Evolutionary conservation across 2,888 invertebrate species (phyloP).

Genomic region (Acanthococcus lagerstroemiae): DNA sequence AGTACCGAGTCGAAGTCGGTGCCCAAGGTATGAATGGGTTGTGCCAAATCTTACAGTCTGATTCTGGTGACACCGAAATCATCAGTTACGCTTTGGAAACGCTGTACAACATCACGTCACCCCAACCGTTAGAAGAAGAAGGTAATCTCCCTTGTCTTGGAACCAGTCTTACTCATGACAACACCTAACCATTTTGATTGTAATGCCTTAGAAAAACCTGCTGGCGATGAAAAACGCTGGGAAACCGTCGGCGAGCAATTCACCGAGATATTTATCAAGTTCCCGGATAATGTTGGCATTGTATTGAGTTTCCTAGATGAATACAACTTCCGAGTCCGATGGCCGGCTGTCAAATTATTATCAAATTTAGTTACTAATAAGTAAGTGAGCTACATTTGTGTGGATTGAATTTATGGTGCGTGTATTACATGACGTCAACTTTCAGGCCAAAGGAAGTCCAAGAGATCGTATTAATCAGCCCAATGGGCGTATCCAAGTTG

Average conservation of each 20-base stretch:
- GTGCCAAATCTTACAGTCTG: conserved; percentile 68
- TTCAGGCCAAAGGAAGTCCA: conserved; percentile 70
- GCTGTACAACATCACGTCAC: conserved; percentile 78
- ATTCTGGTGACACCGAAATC: conserved; percentile 83
- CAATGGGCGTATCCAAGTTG: conserved; percentile 94
- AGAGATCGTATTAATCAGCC: conserved; percentile 75
- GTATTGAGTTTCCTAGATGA: conserved; percentile 81
- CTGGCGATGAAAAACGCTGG: conserved; percentile 40
- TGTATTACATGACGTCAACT: conserved; percentile 16
- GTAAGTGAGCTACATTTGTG: conserved; percentile 37
- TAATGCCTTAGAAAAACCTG: conserved; percentile 39
- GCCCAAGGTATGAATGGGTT: conserved; percentile 80
- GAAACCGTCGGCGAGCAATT: conserved; percentile 79
- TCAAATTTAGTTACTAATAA: conserved; percentile 74
- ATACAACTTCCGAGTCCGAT: conserved; percentile 86
- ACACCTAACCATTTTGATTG: too few relatives aligned
- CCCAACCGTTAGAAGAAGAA: conserved; percentile 71
- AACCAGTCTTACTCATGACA: too few relatives aligned
- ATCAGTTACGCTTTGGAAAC: conserved; percentile 85
- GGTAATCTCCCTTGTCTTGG: conserved; percentile 45
- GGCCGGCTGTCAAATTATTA: conserved; percentile 79
- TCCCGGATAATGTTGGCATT: conserved; percentile 68
- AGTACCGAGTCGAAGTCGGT: conserved; percentile 91
- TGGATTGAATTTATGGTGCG: neutral
- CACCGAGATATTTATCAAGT: conserved; percentile 94